Evolutionary conservation across 2,113 vertebrate genomes (phyloP).

Genomic region (Callorhinus ursinus): DNA sequence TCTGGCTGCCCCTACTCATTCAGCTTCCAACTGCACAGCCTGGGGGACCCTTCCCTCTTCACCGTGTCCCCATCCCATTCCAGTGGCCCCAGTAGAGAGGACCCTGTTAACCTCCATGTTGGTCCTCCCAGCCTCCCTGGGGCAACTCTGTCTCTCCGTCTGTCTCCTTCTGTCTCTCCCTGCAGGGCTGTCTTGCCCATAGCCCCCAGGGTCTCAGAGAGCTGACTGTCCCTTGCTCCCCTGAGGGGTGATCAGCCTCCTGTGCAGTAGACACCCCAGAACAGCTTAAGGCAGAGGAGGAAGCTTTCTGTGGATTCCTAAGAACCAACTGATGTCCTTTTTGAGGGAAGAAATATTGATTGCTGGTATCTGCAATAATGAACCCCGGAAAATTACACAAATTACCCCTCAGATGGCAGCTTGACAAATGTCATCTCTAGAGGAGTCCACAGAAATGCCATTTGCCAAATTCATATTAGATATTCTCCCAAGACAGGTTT

Average conservation of each 20-base stretch:
- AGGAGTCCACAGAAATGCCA: background rate
- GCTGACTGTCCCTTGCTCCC: background rate
- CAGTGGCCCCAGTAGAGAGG: rapidly evolving
- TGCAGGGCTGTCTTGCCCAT: background rate
- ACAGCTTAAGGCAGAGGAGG: background rate
- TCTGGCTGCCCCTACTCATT: background rate
- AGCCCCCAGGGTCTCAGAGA: background rate
- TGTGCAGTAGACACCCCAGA: too few species aligned
- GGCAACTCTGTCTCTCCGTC: rapidly evolving
- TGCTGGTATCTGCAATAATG: slow-evolving; percentile 44
- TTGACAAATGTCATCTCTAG: background rate
- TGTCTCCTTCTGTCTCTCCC: background rate
- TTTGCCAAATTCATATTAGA: background rate
- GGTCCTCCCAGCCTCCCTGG: too few species aligned
- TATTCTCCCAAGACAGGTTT: slow-evolving; percentile 1
- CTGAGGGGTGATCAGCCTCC: background rate
- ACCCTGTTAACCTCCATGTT: rapidly evolving
- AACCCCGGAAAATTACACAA: background rate
- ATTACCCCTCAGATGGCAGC: background rate
- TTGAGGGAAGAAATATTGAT: background rate
- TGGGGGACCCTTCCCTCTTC: too few species aligned
- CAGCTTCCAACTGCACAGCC: background rate
- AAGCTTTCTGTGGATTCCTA: background rate
- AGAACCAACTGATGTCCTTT: background rate
- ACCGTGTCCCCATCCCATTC: background rate